Evolutionary conservation across 2,888 invertebrate genomes (phyloP), one percentile per base, ranked within the genome.

Genomic region (Dolichopus griseipennis): DNA sequence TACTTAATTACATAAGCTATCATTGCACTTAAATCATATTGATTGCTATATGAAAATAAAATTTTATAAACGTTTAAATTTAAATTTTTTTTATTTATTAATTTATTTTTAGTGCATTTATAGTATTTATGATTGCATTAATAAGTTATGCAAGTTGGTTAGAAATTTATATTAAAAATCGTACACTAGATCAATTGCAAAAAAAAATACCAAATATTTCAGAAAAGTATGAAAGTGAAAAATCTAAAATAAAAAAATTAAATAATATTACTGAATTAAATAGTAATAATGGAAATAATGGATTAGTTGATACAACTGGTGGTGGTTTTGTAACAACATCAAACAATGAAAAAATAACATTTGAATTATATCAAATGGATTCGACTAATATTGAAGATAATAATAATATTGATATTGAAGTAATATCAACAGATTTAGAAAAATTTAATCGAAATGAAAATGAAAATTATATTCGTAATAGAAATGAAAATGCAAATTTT

Each of bases 291-390:
- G 18, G 18, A 12, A 18, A 12, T 52, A 52, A n/a, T 52, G n/a
- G n/a, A 18, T 52, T 52, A 52, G 15, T 52, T 6, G 52, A 52
- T 52, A 6, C 5, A 10, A 69, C 71, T 2, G 67, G 72, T 21
- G 66, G 33, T 41, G 66, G 33, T 73, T 73, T 67, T 82, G 82
- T 74, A 78, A 77, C 65, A 84, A 84, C 74, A 78, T 83, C 64
- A 79, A 65, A 69, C 4, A 73, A 78, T 71, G 76, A 74, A 71
- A 81, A 77, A 67, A 61, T 34, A 65, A 73, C 75, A 18, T 81
- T 78, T 68, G 80, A 81, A 72, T 71, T 79, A 10, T 80, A 81
- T 72, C 82, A 80, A 71, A 81, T 81, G 78, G 77, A 76, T 61
- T 77, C 76, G 6, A 69, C 61, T 41, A 52, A 69, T 41, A 37